Conservation (phyloP, 1,140 invertebrate species). For the Samia ricini region DNA sequence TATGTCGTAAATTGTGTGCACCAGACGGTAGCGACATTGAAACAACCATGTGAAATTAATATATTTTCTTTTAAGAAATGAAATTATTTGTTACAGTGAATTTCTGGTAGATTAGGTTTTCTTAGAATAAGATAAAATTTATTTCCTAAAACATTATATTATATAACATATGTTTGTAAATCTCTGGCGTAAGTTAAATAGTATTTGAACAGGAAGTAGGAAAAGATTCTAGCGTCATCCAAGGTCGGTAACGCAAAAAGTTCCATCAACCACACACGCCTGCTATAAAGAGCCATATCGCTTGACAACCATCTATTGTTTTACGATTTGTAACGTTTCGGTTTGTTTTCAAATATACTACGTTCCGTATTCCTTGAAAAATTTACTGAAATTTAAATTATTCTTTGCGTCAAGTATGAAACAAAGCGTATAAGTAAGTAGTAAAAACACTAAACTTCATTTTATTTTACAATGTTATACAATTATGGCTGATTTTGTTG, state of each 20-base stretch:
- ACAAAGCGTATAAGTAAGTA: not conserved
- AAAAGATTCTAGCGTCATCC: constrained; percentile 67
- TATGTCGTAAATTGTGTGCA: no score
- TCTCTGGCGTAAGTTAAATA: constrained; percentile 40
- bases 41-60: no score
- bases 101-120: no score
- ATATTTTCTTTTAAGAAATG: no score
- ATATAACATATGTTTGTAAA: not conserved
- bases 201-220: constrained; percentile 70
- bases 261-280: constrained; percentile 40
- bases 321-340: constrained; percentile 40
- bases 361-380: not conserved
- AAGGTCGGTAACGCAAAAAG: constrained; percentile 56
- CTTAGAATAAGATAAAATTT: no score
- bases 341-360: constrained; percentile 9
- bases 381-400: not conserved
- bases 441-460: no score
- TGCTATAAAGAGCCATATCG: constrained; percentile 33
- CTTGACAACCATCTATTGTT: constrained; percentile 34
- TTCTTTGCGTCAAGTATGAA: not conserved
- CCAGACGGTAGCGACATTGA: no score
- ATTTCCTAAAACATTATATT: no score
- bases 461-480: no score
- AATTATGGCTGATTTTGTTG: no score
- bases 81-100: not conserved